phyloP scores from a whole-genome alignment of 2,797 vertebrate genomes.

The Paramormyrops hopkinsi region DNA sequence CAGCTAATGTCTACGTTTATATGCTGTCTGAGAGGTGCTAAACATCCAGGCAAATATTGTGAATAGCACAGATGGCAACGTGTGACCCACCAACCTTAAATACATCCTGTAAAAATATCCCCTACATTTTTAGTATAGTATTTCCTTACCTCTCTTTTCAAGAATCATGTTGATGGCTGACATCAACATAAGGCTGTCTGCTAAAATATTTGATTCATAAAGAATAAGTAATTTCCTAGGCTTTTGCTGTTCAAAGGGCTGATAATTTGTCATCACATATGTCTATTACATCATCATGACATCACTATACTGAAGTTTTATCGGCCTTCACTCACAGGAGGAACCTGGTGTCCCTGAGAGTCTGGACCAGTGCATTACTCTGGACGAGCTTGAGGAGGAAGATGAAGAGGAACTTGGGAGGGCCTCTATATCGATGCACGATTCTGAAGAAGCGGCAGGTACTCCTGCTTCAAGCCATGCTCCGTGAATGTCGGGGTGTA shows the following conservation, averaged over 20 bases:
- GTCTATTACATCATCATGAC: neutral
- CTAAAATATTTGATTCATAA: neutral
- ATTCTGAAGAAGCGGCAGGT: neutral
- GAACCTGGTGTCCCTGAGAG: slow-evolving; percentile 37
- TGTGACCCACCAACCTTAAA: neutral
- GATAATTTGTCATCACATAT: neutral
- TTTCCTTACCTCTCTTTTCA: neutral
- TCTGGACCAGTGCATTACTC: slow-evolving; percentile 54
- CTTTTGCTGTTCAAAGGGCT: neutral
- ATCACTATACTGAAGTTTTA: neutral
- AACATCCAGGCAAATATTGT: neutral
- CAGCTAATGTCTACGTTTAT: neutral
- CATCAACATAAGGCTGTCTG: neutral
- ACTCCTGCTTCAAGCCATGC: neutral
- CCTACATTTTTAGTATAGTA: neutral
- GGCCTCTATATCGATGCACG: too few species aligned
- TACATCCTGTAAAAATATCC: neutral
- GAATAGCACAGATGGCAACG: neutral
- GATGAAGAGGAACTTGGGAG: slow-evolving; percentile 2
- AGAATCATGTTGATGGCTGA: neutral
- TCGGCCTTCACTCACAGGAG: slow-evolving; percentile 26
- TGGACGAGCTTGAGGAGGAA: slow-evolving; percentile 53
- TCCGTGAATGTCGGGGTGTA: neutral
- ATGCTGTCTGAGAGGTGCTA: neutral
- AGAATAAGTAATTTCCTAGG: neutral